These are phyloP conservation scores for Xylota sylvarum DNA, from an alignment of 2,888 invertebrate species.

Conservation along the genomic window DNA sequence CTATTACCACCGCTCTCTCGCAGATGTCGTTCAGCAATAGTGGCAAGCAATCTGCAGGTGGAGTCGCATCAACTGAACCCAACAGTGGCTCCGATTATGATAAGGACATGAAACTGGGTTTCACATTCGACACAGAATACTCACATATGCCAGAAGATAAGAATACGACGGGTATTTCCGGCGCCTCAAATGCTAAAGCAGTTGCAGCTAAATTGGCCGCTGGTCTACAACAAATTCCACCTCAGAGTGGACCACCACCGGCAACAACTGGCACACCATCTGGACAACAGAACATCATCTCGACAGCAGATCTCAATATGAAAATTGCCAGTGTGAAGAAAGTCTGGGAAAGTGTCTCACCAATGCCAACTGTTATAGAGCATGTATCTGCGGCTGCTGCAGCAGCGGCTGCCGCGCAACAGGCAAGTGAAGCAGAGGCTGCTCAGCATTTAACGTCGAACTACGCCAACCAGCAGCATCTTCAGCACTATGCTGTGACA, in stretches of 20 bases:
- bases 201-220: conserved; percentile 84
- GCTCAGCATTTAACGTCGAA: conserved; percentile 78
- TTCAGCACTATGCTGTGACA: conserved; percentile 82
- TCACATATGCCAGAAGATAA: conserved; percentile 87
- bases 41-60: conserved; percentile 77
- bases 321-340: conserved; percentile 97
- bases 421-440: conserved; percentile 61
- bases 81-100: conserved; percentile 89
- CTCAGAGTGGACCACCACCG: conserved; percentile 46
- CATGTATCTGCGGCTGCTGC: conserved; percentile 82
- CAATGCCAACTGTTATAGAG: conserved; percentile 89
- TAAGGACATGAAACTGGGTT: conserved; percentile 95
- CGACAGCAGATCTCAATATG: conserved; percentile 95
- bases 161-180: conserved; percentile 49
- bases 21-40: conserved; percentile 87
- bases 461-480: conserved; percentile 80
- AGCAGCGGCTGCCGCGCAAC: conserved; percentile 60
- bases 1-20: conserved; percentile 87
- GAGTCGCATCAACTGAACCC: conserved; percentile 38
- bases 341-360: conserved; percentile 90
- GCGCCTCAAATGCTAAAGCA: conserved; percentile 57
- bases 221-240: conserved; percentile 62
- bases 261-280: conserved; percentile 39
- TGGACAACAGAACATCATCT: conserved; percentile 90
- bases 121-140: conserved; percentile 94